These are phyloP conservation scores for Dicyrtomina minuta DNA, from an alignment of 2,888 invertebrate genomes.

Conservation along the genomic window DNA sequence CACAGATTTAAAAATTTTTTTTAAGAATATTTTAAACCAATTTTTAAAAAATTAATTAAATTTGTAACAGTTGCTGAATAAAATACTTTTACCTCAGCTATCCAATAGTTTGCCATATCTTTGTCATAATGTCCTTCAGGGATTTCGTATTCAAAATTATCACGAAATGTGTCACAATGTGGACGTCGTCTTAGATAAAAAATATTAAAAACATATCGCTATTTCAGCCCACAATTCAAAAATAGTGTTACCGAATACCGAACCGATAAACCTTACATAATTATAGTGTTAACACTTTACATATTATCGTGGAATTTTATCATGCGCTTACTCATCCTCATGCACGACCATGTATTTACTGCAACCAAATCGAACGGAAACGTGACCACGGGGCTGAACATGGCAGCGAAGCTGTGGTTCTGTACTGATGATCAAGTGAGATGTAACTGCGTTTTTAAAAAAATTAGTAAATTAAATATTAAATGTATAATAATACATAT, in stretches of 20 bases:
- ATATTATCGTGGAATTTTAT: not conserved
- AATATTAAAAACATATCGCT: not conserved
- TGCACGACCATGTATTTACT: conserved; percentile 38
- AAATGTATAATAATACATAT: too few relatives aligned
- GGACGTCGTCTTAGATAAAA: conserved; percentile 37
- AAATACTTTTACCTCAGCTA: conserved; percentile 19
- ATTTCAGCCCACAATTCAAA: not conserved
- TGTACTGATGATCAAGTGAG: conserved; percentile 23
- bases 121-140: conserved; percentile 19
- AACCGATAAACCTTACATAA: too few relatives aligned
- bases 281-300: conserved; percentile 8
- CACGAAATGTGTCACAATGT: conserved; percentile 39
- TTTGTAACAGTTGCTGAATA: too few relatives aligned
- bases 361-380: conserved; percentile 41
- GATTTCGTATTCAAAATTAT: conserved; percentile 36
- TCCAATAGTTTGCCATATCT: conserved; percentile 21
- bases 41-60: too few relatives aligned
- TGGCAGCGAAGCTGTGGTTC: conserved; percentile 39
- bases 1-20: too few relatives aligned
- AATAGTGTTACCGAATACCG: too few relatives aligned
- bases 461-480: not conserved
- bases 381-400: conserved; percentile 37
- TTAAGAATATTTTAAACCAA: too few relatives aligned
- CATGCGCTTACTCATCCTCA: conserved; percentile 38
- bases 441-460: conserved; percentile 12